A percentile compares a stretch with the other conserved stretches of the same genome.
Conservation (phyloP, 2,888 invertebrate genomes). For the Dynastes hyllus region DNA sequence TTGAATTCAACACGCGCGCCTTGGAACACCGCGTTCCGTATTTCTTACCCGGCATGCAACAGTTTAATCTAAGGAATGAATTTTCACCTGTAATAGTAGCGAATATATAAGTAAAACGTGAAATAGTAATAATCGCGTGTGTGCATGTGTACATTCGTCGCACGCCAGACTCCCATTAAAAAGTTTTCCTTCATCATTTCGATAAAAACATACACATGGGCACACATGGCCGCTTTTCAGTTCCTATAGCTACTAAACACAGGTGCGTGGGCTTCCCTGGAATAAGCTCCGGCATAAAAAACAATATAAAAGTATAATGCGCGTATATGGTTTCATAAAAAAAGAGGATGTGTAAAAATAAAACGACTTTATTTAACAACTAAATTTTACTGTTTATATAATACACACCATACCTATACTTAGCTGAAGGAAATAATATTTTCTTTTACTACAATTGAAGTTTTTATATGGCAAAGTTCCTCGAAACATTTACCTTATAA, state of each 20-base stretch:
- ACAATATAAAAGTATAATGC: not conserved
- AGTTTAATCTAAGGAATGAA: slow-evolving; percentile 42
- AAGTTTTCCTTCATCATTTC: slow-evolving; percentile 51
- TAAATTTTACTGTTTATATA: too few species aligned
- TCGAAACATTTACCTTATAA: too few species aligned
- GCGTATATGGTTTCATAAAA: slow-evolving; percentile 6
- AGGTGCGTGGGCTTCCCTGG: slow-evolving; percentile 14
- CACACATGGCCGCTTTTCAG: not conserved
- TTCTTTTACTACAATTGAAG: too few species aligned
- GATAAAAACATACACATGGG: slow-evolving; percentile 24
- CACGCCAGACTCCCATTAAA: slow-evolving; percentile 58
- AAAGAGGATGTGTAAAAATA: too few species aligned
- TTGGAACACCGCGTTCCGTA: not conserved
- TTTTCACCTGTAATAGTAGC: slow-evolving; percentile 26
- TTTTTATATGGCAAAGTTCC: too few species aligned
- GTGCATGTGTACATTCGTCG: slow-evolving; percentile 40
- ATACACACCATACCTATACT: too few species aligned
- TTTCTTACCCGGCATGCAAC: slow-evolving; percentile 27
- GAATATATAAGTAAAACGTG: slow-evolving; percentile 27
- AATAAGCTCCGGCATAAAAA: not conserved
- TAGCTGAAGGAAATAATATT: too few species aligned
- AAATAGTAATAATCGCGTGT: slow-evolving; percentile 43
- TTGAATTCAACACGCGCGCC: slow-evolving; percentile 30
- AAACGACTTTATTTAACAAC: too few species aligned
- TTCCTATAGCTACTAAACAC: not conserved